Evolutionary conservation across 2,888 invertebrate species (phyloP), one percentile per base, ranked within the genome.

Genomic region (Agrochola lychnidis): DNA sequence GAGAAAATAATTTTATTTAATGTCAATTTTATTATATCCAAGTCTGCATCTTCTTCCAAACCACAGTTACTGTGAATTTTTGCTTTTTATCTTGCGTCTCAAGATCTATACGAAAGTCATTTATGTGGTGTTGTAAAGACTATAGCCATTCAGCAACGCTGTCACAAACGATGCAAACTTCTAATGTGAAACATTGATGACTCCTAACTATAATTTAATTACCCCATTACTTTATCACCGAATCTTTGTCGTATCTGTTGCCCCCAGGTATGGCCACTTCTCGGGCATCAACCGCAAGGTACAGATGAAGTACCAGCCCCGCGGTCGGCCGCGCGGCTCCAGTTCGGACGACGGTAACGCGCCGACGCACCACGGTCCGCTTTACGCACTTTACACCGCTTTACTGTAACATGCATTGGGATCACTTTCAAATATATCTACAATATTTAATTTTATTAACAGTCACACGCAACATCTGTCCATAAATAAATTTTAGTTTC

Each of bases 261-360:
- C 3, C 12, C 30, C 0, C 91, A 99, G 99, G 99, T 99, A 99
- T 94, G 99, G 99, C 0, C 99, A 99, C 96, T 99, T 99, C 97
- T 99, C 99, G 67, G 99, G 99, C 63, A 99, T 99, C 91, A 99
- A 99, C 97, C 98, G 99, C 85, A 99, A 99, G 97, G 99, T 99
- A 81, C 99, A 99, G 97, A 98, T 99, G 98, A 99, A 99, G 96
- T 99, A 99, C 96, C 99, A 99, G 95, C 99, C 99, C 1, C 98
- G 99, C 90, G 99, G 99, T 0, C 97, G 99, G 79, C 99, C 99
- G 63, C 97, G 99, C 87, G 98, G 98, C 86, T 99, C 99, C 89
- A 98, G 98, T 94, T 99, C 99, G 89, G 99, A 99, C 97, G 99
- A 99, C 97, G 99, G 99, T 98, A 98, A 97, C 97, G 95, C 94